These are phyloP conservation scores for Aplidium turbinatum DNA, from an alignment of 23 tunicate species.

Conservation along the genomic window DNA sequence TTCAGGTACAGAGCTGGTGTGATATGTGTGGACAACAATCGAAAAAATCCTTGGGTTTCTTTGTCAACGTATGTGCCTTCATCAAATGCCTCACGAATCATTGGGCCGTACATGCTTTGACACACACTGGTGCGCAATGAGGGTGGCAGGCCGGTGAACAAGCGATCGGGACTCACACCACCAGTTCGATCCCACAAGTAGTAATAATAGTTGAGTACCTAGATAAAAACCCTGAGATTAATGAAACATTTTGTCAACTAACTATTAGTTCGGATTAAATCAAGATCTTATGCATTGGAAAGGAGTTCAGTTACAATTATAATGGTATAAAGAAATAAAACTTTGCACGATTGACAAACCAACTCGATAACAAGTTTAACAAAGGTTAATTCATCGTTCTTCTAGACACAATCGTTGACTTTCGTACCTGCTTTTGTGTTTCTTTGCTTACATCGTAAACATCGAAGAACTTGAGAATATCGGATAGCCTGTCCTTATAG, in stretches of 20 bases:
- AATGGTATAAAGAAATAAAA: no score
- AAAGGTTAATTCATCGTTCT: no score
- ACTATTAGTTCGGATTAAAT: no score
- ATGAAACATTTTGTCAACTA: no score
- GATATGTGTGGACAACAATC: constrained; percentile 73
- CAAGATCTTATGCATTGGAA: no score
- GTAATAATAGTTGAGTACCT: constrained; percentile 81
- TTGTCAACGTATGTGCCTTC: constrained; percentile 35
- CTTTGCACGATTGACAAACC: no score
- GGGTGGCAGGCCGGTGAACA: constrained; percentile 75
- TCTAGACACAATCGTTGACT: no score
- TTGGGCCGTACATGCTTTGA: constrained; percentile 87
- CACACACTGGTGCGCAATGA: constrained; percentile 80
- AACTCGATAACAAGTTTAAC: no score
- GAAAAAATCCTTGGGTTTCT: constrained; percentile 75
- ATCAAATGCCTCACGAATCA: constrained; percentile 73
- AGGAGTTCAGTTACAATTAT: no score
- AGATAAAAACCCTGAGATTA: no score
- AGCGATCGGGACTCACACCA: constrained; percentile 80
- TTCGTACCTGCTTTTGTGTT: constrained; percentile 76
- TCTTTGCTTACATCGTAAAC: constrained; percentile 70
- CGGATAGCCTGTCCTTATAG: constrained; percentile 62
- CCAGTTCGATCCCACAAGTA: constrained; percentile 89
- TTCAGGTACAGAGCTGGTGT: constrained; percentile 64
- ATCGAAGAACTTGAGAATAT: constrained; percentile 83